A percentile compares a stretch with the other conserved stretches of the same genome.
Evolutionary conservation across 2,888 invertebrate genomes (phyloP).

Genomic region (Spodoptera littoralis): DNA sequence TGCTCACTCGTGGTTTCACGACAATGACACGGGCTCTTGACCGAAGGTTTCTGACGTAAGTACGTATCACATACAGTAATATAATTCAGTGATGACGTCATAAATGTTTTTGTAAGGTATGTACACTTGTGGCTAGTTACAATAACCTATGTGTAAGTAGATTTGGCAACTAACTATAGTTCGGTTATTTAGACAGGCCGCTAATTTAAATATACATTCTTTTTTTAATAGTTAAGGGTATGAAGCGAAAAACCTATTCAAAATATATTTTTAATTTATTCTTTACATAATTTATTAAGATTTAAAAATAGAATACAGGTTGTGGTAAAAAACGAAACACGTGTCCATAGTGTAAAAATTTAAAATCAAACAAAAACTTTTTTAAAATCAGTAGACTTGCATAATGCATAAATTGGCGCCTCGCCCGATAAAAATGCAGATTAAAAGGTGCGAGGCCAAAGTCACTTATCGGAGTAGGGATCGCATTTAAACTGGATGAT

Average conservation of each 20-base stretch:
- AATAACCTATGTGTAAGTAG: too few relatives aligned
- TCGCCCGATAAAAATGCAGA: slow-evolving; percentile 26
- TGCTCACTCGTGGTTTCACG: slow-evolving; percentile 31
- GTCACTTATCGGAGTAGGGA: slow-evolving; percentile 8
- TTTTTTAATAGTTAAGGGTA: too few relatives aligned
- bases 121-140: too few relatives aligned
- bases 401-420: slow-evolving; percentile 35
- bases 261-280: too few relatives aligned
- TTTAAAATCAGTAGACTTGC: slow-evolving; percentile 25
- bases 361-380: slow-evolving; percentile 1
- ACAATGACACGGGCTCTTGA: slow-evolving; percentile 46
- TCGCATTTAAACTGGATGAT: slow-evolving; percentile 34
- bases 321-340: slow-evolving; percentile 21
- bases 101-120: too few relatives aligned
- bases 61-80: slow-evolving; percentile 28
- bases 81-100: slow-evolving; percentile 2
- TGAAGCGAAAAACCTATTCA: too few relatives aligned
- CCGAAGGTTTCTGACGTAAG: slow-evolving; percentile 29
- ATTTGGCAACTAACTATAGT: too few relatives aligned
- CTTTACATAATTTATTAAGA: too few relatives aligned
- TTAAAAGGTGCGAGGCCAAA: slow-evolving; percentile 17
- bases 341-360: slow-evolving; percentile 8
- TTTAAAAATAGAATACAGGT: neutral
- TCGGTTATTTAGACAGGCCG: too few relatives aligned
- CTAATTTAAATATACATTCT: too few relatives aligned